Evolutionary conservation across 2,113 vertebrate genomes (phyloP).

Genomic region (Gavia stellata): DNA sequence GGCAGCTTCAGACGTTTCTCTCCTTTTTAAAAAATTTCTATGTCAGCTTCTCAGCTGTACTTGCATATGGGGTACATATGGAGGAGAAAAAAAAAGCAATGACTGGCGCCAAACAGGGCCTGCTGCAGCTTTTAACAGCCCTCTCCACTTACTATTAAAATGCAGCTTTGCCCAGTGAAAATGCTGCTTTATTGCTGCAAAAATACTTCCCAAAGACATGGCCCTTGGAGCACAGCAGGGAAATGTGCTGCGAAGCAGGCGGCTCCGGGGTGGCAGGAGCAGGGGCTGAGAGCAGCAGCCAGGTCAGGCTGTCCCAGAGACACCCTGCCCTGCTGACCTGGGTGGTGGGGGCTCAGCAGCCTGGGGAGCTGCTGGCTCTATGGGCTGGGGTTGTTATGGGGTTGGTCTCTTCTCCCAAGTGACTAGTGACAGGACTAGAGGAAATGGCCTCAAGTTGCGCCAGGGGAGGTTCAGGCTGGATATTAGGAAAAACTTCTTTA

Average conservation of each 20-base stretch:
- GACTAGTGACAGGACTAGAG: too few relatives aligned
- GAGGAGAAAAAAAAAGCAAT: neutral
- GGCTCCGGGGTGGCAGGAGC: rapidly evolving
- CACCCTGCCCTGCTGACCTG: neutral
- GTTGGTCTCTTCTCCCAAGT: too few relatives aligned
- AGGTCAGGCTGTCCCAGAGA: neutral
- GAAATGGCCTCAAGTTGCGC: too few relatives aligned
- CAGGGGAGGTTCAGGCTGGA: too few relatives aligned
- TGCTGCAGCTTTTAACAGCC: slow-evolving; percentile 48
- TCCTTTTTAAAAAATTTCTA: neutral
- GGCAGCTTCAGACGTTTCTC: neutral
- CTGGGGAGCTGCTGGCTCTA: neutral
- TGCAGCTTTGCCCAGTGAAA: slow-evolving; percentile 9
- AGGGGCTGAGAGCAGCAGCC: neutral
- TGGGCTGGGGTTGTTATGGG: neutral
- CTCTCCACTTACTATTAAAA: slow-evolving; percentile 35
- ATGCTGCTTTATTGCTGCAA: slow-evolving; percentile 23
- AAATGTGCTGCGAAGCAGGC: rapidly evolving
- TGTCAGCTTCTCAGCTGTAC: slow-evolving; percentile 35
- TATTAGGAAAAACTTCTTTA: too few relatives aligned
- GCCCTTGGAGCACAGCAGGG: neutral
- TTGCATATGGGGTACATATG: slow-evolving; percentile 59
- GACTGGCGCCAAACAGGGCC: neutral
- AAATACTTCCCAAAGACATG: neutral
- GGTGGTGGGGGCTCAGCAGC: neutral